Conservation (phyloP, 2,113 vertebrate species). For the Anseranas semipalmata region DNA sequence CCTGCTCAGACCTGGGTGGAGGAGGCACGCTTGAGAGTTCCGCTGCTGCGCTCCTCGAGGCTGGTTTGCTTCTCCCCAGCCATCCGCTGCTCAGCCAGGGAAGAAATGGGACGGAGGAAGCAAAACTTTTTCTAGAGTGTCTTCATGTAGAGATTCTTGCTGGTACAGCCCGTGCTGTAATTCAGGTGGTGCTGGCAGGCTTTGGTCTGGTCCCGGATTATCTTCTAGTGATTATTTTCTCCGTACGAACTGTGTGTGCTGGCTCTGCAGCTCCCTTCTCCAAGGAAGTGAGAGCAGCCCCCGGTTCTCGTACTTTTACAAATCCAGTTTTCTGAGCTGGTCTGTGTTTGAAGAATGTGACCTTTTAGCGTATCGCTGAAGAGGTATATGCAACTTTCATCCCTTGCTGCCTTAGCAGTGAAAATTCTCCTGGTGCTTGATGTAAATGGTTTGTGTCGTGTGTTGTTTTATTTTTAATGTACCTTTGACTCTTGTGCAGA, state of each 20-base stretch:
- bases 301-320: neutral
- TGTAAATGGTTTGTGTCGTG: neutral
- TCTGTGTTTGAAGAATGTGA: no score
- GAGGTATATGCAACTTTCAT: neutral
- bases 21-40: accelerated
- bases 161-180: neutral
- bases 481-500: neutral
- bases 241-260: no score
- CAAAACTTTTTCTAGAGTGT: neutral
- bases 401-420: neutral
- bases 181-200: accelerated
- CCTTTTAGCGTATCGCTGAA: neutral
- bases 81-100: neutral
- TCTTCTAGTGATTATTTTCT: neutral
- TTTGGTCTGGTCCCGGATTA: neutral
- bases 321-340: neutral
- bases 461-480: neutral
- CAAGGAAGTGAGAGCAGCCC: accelerated
- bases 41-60: neutral
- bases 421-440: neutral
- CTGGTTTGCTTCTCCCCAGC: neutral
- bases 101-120: neutral
- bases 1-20: neutral
- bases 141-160: neutral
- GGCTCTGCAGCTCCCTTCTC: neutral